A percentile compares a stretch with the other conserved stretches of the same genome.
Evolutionary conservation across 53 echinoderm and acorn worm genomes (phyloP).

Genomic region (Arbacia lixula): DNA sequence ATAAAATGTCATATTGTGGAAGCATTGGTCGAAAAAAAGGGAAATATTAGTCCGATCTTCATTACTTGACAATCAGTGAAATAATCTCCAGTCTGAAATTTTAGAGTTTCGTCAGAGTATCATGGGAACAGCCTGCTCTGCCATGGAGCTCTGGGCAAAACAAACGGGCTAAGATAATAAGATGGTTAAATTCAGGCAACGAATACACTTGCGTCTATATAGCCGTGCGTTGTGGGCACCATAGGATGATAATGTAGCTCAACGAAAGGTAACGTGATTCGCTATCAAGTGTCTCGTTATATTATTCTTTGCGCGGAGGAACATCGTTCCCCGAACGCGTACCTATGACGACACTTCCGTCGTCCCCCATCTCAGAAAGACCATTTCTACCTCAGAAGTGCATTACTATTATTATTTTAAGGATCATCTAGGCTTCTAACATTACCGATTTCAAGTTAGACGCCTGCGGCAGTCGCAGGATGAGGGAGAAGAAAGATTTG

Average conservation of each 20-base stretch:
- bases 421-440: constrained; percentile 56
- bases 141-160: constrained; percentile 1
- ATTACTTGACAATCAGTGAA: no score
- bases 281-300: constrained; percentile 32
- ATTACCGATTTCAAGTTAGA: constrained; percentile 52
- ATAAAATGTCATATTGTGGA: no score
- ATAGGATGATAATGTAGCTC: constrained; percentile 42
- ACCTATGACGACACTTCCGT: constrained; percentile 40
- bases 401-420: constrained; percentile 57
- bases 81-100: no score
- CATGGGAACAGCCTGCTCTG: no score
- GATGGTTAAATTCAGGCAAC: constrained; percentile 2
- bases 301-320: constrained; percentile 23
- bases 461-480: constrained; percentile 36
- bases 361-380: constrained; percentile 18
- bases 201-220: constrained; percentile 36
- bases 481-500: constrained; percentile 19
- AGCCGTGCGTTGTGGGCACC: not conserved
- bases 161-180: not conserved
- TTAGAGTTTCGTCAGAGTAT: no score
- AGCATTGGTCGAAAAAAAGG: no score
- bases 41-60: no score
- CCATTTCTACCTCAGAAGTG: constrained; percentile 45
- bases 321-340: constrained; percentile 24
- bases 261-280: constrained; percentile 11